Evolutionary conservation across 2,113 vertebrate species (phyloP).

Genomic region (Nipponia nippon): DNA sequence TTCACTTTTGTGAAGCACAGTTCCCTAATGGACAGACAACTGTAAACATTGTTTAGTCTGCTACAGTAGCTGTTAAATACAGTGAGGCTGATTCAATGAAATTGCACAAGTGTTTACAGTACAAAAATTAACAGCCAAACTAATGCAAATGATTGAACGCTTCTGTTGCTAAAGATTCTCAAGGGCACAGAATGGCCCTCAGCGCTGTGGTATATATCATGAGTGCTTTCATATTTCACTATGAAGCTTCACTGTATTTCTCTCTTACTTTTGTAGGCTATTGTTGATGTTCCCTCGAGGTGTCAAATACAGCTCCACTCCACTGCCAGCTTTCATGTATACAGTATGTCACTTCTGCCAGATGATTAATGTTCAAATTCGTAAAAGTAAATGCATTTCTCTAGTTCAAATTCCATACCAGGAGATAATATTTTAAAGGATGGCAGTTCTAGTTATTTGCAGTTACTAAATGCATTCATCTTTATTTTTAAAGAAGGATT

Average conservation of each 20-base stretch:
- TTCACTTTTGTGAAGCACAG: neutral
- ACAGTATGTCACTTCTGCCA: neutral
- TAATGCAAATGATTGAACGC: neutral
- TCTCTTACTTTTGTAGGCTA: neutral
- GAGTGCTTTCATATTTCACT: neutral
- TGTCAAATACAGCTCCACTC: neutral
- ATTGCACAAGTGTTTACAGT: neutral
- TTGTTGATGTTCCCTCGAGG: neutral
- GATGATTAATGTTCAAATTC: neutral
- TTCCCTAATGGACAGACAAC: neutral
- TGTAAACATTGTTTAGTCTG: neutral
- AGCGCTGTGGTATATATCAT: neutral
- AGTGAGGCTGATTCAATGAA: neutral
- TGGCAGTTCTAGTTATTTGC: constrained; percentile 2
- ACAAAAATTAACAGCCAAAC: neutral
- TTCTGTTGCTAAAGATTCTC: neutral
- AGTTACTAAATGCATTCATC: constrained; percentile 39
- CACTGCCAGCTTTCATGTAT: neutral
- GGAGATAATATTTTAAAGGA: constrained; percentile 24
- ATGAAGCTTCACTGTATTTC: neutral
- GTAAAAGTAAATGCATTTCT: constrained; percentile 8
- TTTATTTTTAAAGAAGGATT: constrained; percentile 45
- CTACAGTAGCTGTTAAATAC: neutral
- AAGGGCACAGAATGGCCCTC: neutral
- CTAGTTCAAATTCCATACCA: neutral